Evolutionary conservation across 2,797 vertebrate genomes (phyloP), one percentile per base, ranked within the genome.

Genomic region (Spizella passerina): DNA sequence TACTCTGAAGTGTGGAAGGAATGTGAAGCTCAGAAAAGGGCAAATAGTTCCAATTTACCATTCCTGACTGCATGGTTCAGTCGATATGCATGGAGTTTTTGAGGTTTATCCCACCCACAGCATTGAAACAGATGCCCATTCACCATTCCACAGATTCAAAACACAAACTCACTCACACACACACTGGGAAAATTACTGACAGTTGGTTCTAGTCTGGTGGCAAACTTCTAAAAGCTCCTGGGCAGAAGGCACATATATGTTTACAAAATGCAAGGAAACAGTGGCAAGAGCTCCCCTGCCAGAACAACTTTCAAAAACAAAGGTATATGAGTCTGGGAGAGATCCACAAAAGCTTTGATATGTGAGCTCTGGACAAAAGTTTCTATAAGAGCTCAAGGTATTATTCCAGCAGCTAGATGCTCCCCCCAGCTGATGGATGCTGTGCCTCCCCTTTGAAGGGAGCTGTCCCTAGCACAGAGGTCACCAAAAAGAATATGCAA

Each of bases 211-310:
- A 79, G 55, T 34, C 78, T 82, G 82, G 59, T 18, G 78, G 55
- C 43, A 61, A 77, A 72, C 49, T 75, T 94, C 71, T 80, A 4
- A 49, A 94, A 86, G 65, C 46, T 91, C 53, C 50, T 39, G 69
- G 71, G n/a, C 76, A 87, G 78, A 94, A 86, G 0, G n/a, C 52
- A 93, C 20, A 12, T 20, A 12, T 6, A 69, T 72, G 70, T 91
- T 94, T 92, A 96, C 5, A 94, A 19, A 93, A 81, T 22, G 82
- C 10, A 4, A 91, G 94, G 93, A 95, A 96, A 90, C 69, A 69
- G 90, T 10, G 57, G 86, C 55, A 75, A 94, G 79, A 92, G 44
- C 52, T 86, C 57, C 65, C 47, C 68, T 88, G 82, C 82, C 92
- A 91, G 69, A 94, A 73, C 32, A 55, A 78, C 55, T 60, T 85